These are phyloP conservation scores for Agriopis marginaria DNA, from an alignment of 2,888 invertebrate genomes.

Conservation along the genomic window DNA sequence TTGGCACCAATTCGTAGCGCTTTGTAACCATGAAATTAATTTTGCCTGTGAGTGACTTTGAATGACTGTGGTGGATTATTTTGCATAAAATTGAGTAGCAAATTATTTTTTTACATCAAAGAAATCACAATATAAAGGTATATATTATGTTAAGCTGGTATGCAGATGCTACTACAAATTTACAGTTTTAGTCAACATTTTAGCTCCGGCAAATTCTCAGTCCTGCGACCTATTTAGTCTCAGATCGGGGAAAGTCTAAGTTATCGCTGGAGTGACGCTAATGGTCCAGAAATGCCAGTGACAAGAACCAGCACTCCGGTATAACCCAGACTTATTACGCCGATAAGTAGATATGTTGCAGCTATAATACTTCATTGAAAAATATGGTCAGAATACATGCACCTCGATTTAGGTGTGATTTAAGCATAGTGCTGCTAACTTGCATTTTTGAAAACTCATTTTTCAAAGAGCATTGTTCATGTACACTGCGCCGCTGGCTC, in stretches of 20 bases:
- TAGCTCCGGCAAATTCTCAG: background rate
- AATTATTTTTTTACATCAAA: background rate
- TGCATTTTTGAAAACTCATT: too few relatives aligned
- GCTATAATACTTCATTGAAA: conserved; percentile 15
- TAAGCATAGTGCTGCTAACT: too few relatives aligned
- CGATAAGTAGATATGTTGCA: conserved; percentile 28
- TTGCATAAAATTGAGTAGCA: conserved; percentile 12
- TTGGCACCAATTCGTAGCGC: conserved; percentile 23
- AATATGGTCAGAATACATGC: background rate
- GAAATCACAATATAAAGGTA: background rate
- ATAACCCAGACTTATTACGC: conserved; percentile 34
- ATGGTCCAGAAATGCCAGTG: conserved; percentile 27
- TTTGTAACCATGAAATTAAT: conserved; percentile 27
- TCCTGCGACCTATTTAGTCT: conserved; percentile 17
- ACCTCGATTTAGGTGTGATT: too few relatives aligned
- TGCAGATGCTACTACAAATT: background rate
- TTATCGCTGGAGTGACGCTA: conserved; percentile 31
- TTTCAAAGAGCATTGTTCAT: too few relatives aligned
- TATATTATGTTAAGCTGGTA: background rate
- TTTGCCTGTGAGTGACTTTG: conserved; percentile 24
- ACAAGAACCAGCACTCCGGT: conserved; percentile 34
- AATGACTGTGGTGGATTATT: conserved; percentile 21
- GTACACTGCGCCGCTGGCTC: too few relatives aligned
- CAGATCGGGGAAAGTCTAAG: conserved; percentile 26
- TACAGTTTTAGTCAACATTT: background rate